phyloP scores from a whole-genome alignment of 2,797 vertebrate genomes.

The Esox lucius region DNA sequence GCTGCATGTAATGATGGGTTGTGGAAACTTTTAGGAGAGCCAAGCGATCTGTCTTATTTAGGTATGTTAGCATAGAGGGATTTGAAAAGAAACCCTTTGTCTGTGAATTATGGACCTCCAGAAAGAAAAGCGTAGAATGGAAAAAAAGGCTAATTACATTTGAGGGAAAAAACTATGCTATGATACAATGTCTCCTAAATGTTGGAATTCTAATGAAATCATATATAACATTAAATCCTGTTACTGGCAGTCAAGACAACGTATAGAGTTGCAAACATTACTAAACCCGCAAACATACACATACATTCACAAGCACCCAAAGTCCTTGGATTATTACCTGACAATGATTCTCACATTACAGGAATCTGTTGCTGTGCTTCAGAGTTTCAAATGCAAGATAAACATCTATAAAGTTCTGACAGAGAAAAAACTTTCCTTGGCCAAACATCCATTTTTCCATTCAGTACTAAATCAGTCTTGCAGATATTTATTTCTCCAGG shows the following conservation, averaged over 20 bases:
- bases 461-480: neutral
- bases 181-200: conserved; percentile 1
- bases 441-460: neutral
- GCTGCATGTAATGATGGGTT: conserved; percentile 43
- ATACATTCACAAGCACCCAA: neutral
- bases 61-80: conserved; percentile 9
- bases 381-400: neutral
- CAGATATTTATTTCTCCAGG: neutral
- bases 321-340: neutral
- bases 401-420: neutral
- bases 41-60: conserved; percentile 42
- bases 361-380: neutral
- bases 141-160: conserved; percentile 6
- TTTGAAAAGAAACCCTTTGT: conserved; percentile 9
- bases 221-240: neutral
- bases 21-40: conserved; percentile 37
- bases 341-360: neutral
- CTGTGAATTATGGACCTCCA: conserved; percentile 3
- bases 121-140: neutral
- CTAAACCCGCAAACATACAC: neutral
- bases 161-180: neutral
- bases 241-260: neutral
- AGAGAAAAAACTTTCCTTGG: neutral
- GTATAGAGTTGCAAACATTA: neutral
- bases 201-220: neutral